Percentiles rank a stretch among this genome's conserved stretches.
Conservation (phyloP, 1,140 invertebrate species). For the Harlomillsia oculata region DNA sequence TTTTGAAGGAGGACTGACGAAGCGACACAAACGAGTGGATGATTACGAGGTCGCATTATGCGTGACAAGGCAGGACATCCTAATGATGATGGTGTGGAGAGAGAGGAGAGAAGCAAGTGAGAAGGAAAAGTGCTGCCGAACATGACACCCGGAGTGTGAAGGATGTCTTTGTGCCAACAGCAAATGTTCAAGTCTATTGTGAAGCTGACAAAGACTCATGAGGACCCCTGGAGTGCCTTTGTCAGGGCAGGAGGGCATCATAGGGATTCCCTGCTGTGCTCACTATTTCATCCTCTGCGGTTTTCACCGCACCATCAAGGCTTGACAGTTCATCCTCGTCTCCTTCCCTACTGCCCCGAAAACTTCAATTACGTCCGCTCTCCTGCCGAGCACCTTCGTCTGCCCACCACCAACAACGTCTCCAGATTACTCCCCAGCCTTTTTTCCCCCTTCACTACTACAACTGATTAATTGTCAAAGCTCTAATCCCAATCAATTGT, state of each 20-base stretch:
- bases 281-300: slow-evolving; percentile 28
- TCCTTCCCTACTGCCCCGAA: no score
- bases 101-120: background rate
- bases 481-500: no score
- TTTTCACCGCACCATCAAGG: no score
- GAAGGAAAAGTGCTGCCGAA: slow-evolving; percentile 21
- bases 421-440: no score
- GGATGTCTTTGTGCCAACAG: slow-evolving; percentile 27
- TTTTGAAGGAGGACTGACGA: background rate
- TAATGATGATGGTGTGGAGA: background rate
- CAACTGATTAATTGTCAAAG: no score
- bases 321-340: no score
- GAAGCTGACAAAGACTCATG: slow-evolving; percentile 23
- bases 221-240: slow-evolving; percentile 19
- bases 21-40: background rate
- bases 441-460: no score
- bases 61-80: background rate
- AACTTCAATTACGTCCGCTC: no score
- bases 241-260: slow-evolving; percentile 17
- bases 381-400: no score
- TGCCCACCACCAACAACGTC: no score
- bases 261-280: slow-evolving; percentile 16
- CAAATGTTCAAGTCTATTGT: slow-evolving; percentile 27
- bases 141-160: slow-evolving; percentile 30
- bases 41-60: background rate